Evolutionary conservation across 2,797 vertebrate species (phyloP).

Genomic region (Phylloscopus collybita): DNA sequence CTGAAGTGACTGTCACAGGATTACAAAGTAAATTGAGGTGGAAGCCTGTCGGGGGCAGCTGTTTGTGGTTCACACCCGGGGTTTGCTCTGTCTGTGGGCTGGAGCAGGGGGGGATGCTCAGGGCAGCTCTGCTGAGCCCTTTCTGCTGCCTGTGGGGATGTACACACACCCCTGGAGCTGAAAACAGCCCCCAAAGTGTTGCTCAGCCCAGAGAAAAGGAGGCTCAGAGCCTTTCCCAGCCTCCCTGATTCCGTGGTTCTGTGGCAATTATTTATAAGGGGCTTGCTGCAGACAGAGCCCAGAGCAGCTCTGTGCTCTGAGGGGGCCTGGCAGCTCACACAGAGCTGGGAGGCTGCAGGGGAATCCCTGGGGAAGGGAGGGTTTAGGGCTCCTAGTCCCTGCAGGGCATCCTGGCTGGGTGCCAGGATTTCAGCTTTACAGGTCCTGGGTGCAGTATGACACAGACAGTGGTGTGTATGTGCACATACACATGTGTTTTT

Average conservation of each 20-base stretch:
- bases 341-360: neutral
- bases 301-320: neutral
- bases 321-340: neutral
- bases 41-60: neutral
- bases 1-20: neutral
- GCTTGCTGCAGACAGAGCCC: neutral
- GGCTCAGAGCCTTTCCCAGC: neutral
- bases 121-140: neutral
- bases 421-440: neutral
- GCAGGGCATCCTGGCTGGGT: neutral
- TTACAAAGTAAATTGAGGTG: neutral
- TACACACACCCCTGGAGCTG: neutral
- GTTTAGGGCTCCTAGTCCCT: neutral
- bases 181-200: neutral
- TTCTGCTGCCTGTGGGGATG: neutral
- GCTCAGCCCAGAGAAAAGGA: neutral
- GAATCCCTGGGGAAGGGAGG: neutral
- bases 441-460: too few relatives aligned
- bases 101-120: neutral
- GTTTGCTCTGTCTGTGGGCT: neutral
- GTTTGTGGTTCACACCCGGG: accelerated
- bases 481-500: too few relatives aligned
- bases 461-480: accelerated
- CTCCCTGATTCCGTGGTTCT: neutral
- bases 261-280: accelerated